Conservation (phyloP, 2,797 vertebrate genomes). For the Stomatorhinus walkeri region DNA sequence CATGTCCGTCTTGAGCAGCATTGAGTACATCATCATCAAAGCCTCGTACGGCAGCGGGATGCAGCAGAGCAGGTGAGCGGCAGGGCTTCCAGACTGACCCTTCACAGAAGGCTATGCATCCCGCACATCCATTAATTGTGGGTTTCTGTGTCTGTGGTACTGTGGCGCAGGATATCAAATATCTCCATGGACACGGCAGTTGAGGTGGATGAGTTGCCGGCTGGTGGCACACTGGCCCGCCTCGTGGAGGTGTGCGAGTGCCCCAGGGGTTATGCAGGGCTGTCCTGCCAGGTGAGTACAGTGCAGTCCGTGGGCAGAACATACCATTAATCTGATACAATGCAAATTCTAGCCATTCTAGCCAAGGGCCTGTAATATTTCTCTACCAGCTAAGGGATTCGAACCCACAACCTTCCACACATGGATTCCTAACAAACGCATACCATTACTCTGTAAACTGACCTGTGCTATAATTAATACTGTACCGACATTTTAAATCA, state of each 20-base stretch:
- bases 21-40: conserved; percentile 84
- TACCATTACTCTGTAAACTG: neutral
- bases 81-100: neutral
- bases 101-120: neutral
- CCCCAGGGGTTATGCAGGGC: conserved; percentile 71
- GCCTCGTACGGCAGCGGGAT: conserved; percentile 78
- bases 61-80: conserved; percentile 81
- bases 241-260: conserved; percentile 78
- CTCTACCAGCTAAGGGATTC: neutral
- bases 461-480: neutral
- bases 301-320: neutral
- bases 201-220: conserved; percentile 49
- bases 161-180: conserved; percentile 71
- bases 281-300: conserved; percentile 82
- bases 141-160: neutral
- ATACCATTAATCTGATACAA: neutral
- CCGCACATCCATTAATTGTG: neutral
- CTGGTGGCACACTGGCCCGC: conserved; percentile 43
- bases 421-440: neutral
- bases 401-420: neutral
- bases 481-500: neutral
- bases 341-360: neutral
- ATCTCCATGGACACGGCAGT: conserved; percentile 78
- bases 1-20: conserved; percentile 74
- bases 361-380: neutral